Base-by-base conservation (phyloP, 2,888 invertebrate genomes). In the Rhabditoides inermis region DNA sequence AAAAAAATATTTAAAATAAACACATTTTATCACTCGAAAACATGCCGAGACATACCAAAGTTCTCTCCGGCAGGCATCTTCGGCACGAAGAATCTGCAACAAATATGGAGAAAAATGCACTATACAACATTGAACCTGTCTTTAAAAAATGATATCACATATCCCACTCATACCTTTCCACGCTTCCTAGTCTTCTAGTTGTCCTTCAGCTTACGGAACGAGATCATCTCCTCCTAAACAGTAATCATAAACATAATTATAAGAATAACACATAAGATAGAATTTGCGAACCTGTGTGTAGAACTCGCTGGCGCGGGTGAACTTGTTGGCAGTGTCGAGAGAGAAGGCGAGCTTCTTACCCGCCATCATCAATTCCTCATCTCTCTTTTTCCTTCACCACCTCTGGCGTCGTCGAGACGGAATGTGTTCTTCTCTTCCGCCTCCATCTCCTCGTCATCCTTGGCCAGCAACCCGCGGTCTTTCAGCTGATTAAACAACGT, bases 361-460 rank as follows among this genome's bases (percentile, higher is more conserved):
- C 6, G 67, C 66, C 70, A 70, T 70, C 47, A 60, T 54, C 37
- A 64, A 55, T 2, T 6, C 20, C 30, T 48, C 37, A 23, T 22
- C 51, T 73, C 72, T 32, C 65, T 55, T 23, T 67, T 64, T n/a
- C 66, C 30, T 45, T 69, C 68, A 20, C 68, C 63, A 23, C 61
- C 63, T 45, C 74, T 70, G 26, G 51, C 56, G 26, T 65, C 63
- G 46, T 70, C 67, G 47, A 73, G 55, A 40, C 70, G 55, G 59
- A 72, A 73, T 12, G 53, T 61, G 39, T 61, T 56, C 26, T 61
- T 46, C 41, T 59, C 45, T 20, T 12, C 51, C 49, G 86, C 86
- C 49, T 86, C 85, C 52, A 91, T 86, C 79, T 91, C 91, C 73
- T 91, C 91, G 77, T 95, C 91, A 77, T 98, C 95, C 80, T 98